Conservation (phyloP, 2,888 invertebrate species). For the Bellardia bayeri region DNA sequence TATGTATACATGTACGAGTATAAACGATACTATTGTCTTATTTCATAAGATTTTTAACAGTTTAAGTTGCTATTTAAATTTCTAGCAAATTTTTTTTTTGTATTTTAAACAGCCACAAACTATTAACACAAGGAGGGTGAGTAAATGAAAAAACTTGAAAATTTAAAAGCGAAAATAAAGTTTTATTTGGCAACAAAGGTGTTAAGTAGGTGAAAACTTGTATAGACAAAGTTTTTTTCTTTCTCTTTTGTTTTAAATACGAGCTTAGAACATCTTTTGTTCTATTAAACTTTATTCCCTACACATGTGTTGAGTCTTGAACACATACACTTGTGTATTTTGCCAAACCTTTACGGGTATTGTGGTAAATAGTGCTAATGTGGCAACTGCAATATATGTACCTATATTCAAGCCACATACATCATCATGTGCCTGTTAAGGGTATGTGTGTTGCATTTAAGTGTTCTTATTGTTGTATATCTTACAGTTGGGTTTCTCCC, state of each 20-base stretch:
- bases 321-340: background rate
- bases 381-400: slow-evolving; percentile 59
- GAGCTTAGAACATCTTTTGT: slow-evolving; percentile 47
- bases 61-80: slow-evolving; percentile 65
- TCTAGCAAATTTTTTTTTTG: slow-evolving; percentile 26
- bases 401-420: slow-evolving; percentile 54
- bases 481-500: background rate
- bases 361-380: slow-evolving; percentile 28
- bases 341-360: background rate
- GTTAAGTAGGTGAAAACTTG: slow-evolving; percentile 74
- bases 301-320: slow-evolving; percentile 41
- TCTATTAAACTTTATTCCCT: slow-evolving; percentile 55
- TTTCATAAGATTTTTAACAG: slow-evolving; percentile 37
- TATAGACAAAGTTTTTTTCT: slow-evolving; percentile 61
- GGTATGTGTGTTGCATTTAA: slow-evolving; percentile 15
- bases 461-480: slow-evolving; percentile 25
- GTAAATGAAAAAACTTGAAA: slow-evolving; percentile 17
- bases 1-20: background rate
- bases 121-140: slow-evolving; percentile 25
- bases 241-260: slow-evolving; percentile 30
- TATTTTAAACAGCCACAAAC: slow-evolving; percentile 36
- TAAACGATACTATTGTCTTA: background rate
- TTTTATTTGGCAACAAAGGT: slow-evolving; percentile 69
- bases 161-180: slow-evolving; percentile 59
- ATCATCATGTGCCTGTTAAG: slow-evolving; percentile 44